Evolutionary conservation across 2,113 vertebrate species (phyloP).

Genomic region (Merops nubicus): DNA sequence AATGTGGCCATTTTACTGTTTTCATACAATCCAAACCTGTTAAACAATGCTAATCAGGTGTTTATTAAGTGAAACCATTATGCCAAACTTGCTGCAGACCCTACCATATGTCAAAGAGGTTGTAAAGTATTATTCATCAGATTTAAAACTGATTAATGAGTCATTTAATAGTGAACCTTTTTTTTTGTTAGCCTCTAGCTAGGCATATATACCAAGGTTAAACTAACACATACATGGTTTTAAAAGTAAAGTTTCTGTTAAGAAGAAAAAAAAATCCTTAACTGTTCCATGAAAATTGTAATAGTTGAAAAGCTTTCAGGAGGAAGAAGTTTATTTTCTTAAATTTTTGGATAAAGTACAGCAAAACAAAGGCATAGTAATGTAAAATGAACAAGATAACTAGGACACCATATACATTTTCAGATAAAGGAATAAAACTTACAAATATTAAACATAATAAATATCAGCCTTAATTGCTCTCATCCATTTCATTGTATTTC

Average conservation of each 20-base stretch:
- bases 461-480: not conserved
- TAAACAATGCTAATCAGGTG: conserved; percentile 85
- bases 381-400: not conserved
- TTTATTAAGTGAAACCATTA: conserved; percentile 84
- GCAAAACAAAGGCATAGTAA: not conserved
- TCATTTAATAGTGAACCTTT: conserved; percentile 67
- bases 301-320: not conserved
- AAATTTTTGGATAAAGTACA: not conserved
- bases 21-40: conserved; percentile 73
- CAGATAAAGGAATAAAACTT: not conserved
- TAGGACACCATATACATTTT: not conserved
- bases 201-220: conserved; percentile 74
- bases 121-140: conserved; percentile 80
- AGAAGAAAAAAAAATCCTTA: conserved; percentile 14
- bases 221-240: conserved; percentile 29
- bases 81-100: conserved; percentile 73
- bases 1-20: conserved; percentile 77
- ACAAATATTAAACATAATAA: not conserved
- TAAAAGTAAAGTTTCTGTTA: conserved; percentile 55
- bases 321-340: not conserved
- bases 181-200: conserved; percentile 69
- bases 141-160: conserved; percentile 78
- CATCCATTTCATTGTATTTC: not conserved
- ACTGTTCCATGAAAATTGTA: not conserved
- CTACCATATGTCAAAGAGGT: conserved; percentile 78